Percentiles rank a stretch among this genome's conserved stretches.
Evolutionary conservation across 2,113 vertebrate genomes (phyloP).

Genomic region (Tyto alba): DNA sequence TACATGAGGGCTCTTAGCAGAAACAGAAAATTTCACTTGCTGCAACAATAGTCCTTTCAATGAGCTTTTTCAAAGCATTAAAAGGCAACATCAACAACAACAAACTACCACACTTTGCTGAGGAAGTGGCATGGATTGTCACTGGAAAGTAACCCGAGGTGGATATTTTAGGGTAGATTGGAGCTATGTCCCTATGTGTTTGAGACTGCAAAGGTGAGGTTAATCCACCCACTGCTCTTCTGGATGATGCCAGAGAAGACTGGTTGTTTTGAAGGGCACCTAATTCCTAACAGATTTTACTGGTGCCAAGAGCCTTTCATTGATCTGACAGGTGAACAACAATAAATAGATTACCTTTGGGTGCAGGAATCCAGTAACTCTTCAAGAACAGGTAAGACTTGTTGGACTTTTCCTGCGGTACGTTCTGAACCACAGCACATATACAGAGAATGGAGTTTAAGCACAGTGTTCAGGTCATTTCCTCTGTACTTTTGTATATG

Average conservation of each 20-base stretch:
- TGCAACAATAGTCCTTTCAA: neutral
- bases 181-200: neutral
- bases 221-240: neutral
- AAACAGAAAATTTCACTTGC: neutral
- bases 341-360: neutral
- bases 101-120: neutral
- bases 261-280: neutral
- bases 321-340: neutral
- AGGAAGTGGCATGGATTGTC: neutral
- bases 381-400: conserved; percentile 30
- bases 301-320: neutral
- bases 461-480: neutral
- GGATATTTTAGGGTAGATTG: neutral
- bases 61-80: neutral
- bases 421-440: neutral
- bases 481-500: neutral
- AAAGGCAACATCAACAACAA: neutral
- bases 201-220: neutral
- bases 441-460: neutral
- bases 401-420: neutral
- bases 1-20: neutral
- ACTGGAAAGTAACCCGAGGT: neutral
- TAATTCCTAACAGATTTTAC: neutral
- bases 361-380: neutral
- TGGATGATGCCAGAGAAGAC: neutral